phyloP scores from a whole-genome alignment of 2,888 invertebrate genomes.

The Phorcus lineatus region DNA sequence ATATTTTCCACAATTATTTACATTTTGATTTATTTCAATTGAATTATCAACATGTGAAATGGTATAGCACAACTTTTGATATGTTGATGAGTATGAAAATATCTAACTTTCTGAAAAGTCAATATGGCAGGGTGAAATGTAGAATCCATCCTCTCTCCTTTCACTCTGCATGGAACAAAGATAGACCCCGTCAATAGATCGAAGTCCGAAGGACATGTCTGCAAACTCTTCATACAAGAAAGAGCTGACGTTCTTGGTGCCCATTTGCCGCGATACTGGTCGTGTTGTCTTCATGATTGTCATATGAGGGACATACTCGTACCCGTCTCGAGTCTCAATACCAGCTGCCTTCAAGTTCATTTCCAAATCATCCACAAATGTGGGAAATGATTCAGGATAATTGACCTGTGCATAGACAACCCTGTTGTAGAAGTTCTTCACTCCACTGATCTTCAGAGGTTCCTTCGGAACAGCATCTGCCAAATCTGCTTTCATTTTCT shows the following conservation, averaged over 20 bases:
- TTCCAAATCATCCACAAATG: constrained; percentile 69
- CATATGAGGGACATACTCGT: constrained; percentile 77
- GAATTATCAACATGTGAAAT: too few species aligned
- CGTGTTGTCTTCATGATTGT: constrained; percentile 75
- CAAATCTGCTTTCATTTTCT: constrained; percentile 54
- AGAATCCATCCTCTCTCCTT: constrained; percentile 74
- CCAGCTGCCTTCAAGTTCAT: constrained; percentile 64
- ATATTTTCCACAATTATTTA: too few species aligned
- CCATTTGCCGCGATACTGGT: constrained; percentile 63
- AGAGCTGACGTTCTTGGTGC: constrained; percentile 70
- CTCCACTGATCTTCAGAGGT: constrained; percentile 63
- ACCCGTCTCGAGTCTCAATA: constrained; percentile 73
- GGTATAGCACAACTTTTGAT: too few species aligned
- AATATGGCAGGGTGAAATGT: constrained; percentile 53
- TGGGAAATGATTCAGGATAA: constrained; percentile 63
- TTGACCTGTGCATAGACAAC: constrained; percentile 74
- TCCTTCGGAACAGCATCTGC: constrained; percentile 50
- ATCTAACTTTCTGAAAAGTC: constrained; percentile 26
- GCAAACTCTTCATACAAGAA: constrained; percentile 66
- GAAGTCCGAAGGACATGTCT: constrained; percentile 71
- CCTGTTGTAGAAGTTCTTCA: constrained; percentile 73
- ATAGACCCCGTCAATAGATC: constrained; percentile 69
- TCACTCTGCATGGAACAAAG: constrained; percentile 74
- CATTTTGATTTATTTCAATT: too few species aligned
- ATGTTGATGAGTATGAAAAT: too few species aligned